Evolutionary conservation across 2,888 invertebrate species (phyloP).

Genomic region (Drosophila barbarae): DNA sequence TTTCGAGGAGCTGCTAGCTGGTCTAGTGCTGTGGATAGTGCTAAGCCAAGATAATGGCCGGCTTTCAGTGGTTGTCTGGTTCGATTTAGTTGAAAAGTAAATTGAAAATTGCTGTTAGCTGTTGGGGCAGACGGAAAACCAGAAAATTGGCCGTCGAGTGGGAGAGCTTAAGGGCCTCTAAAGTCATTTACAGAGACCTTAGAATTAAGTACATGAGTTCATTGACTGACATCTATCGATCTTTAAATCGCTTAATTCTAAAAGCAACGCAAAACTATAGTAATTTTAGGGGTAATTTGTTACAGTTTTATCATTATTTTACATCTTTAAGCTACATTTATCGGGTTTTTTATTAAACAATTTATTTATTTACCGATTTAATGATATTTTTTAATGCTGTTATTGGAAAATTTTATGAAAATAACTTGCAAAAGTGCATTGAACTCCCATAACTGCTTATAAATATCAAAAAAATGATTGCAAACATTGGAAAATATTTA

Average conservation of each 20-base stretch:
- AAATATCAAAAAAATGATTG: conserved; percentile 1
- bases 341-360: background rate
- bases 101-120: conserved; percentile 29
- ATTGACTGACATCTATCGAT: conserved; percentile 5
- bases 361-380: background rate
- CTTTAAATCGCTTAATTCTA: conserved; percentile 3
- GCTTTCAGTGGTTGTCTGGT: conserved; percentile 32
- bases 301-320: background rate
- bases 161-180: conserved; percentile 9
- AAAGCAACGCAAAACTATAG: background rate
- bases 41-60: conserved; percentile 36
- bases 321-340: background rate
- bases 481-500: conserved; percentile 4
- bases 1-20: conserved; percentile 14
- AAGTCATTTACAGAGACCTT: conserved; percentile 10
- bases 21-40: conserved; percentile 10
- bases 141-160: conserved; percentile 1
- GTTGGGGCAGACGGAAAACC: background rate
- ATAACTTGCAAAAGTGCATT: background rate
- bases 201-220: conserved; percentile 21
- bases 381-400: background rate
- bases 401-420: background rate
- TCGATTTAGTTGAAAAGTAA: conserved; percentile 35
- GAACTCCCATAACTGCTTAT: background rate
- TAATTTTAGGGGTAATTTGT: background rate